phyloP scores from a whole-genome alignment of 2,113 vertebrate genomes.

The Gallinago media region DNA sequence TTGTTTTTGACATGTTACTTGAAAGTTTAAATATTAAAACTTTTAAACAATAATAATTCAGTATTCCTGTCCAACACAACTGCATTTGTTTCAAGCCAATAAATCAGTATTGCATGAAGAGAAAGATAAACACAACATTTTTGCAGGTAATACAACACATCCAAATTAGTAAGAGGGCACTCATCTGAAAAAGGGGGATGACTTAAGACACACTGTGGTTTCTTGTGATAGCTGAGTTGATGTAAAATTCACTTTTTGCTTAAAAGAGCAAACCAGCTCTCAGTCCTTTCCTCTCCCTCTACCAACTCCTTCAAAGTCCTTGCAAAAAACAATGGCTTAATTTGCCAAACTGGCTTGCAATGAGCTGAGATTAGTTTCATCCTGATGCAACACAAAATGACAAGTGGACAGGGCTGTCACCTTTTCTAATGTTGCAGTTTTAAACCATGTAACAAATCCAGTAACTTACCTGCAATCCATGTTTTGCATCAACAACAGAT shows the following conservation, averaged over 20 bases:
- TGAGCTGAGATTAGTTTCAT: neutral
- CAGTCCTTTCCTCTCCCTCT: neutral
- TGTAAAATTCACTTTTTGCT: neutral
- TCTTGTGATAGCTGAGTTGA: neutral
- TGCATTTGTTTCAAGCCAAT: neutral
- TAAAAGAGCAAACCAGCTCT: neutral
- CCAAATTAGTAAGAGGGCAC: neutral
- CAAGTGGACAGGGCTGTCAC: neutral
- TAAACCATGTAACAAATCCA: neutral
- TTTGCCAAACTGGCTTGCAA: neutral
- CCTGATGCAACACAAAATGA: neutral
- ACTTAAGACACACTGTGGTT: neutral
- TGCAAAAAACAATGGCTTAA: neutral
- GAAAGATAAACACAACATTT: neutral
- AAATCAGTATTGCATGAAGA: neutral
- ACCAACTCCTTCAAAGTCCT: neutral
- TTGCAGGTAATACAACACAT: neutral
- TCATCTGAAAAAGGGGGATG: neutral
- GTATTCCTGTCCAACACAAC: neutral
- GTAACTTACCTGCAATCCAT: conserved; percentile 88
- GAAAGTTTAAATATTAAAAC: neutral
- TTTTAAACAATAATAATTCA: neutral
- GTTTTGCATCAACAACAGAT: conserved; percentile 93
- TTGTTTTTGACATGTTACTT: neutral
- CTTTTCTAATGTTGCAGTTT: neutral